Percentiles rank a stretch among this genome's conserved stretches.
Conservation (phyloP, 2,113 vertebrate genomes). For the Jacana jacana region DNA sequence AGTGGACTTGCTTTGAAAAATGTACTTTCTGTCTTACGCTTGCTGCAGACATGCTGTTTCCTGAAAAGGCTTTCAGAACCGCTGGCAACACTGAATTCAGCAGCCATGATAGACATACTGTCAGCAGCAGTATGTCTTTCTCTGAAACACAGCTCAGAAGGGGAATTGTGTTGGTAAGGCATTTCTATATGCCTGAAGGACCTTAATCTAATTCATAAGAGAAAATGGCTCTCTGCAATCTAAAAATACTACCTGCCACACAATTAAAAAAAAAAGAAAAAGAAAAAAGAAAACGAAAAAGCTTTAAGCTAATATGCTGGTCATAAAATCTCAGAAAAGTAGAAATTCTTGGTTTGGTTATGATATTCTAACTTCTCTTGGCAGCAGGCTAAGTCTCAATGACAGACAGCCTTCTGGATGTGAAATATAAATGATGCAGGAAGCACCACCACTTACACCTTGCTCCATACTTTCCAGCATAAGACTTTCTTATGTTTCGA, state of each 20-base stretch:
- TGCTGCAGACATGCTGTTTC: background rate
- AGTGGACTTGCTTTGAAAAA: background rate
- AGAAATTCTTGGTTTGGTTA: background rate
- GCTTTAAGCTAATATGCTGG: background rate
- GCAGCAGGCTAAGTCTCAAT: background rate
- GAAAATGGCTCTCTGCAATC: background rate
- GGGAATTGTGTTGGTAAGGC: background rate
- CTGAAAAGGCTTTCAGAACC: background rate
- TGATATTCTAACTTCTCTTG: background rate
- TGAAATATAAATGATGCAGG: background rate
- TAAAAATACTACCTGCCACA: background rate
- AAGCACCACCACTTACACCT: background rate
- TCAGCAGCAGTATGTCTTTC: background rate
- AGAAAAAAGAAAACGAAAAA: background rate
- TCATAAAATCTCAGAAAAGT: background rate
- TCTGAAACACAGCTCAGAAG: background rate
- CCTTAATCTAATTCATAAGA: background rate
- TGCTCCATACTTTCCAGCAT: background rate
- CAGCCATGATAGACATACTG: background rate
- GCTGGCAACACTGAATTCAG: background rate
- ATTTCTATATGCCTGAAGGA: background rate
- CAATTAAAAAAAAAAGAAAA: background rate
- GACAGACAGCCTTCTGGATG: background rate
- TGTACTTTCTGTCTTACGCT: background rate
- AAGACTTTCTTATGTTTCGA: background rate